Conservation (phyloP, 2,113 vertebrate genomes). For the Syngnathus typhle region DNA sequence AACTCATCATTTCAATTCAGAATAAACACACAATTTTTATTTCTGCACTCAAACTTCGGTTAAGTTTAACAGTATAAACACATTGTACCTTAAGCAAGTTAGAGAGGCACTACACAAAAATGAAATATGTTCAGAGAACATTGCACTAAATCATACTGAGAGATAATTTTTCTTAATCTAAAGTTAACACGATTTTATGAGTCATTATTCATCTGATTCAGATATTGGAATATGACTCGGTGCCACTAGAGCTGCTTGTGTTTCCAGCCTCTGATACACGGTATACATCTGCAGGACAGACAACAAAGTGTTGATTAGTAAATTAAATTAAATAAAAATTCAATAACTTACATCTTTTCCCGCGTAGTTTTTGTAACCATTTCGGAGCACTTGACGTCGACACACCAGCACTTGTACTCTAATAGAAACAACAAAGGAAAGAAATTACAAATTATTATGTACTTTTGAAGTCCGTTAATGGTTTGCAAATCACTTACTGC, state of each 20-base stretch:
- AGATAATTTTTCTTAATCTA: not conserved
- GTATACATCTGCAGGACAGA: constrained; percentile 48
- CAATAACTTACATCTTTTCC: constrained; percentile 33
- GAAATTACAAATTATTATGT: not conserved
- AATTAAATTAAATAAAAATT: not conserved
- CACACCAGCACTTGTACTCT: constrained; percentile 42
- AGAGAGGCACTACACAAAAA: too few species aligned
- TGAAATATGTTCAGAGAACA: too few species aligned
- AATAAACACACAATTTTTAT: too few species aligned
- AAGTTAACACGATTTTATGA: not conserved
- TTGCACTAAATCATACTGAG: not conserved
- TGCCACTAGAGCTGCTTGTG: constrained; percentile 5
- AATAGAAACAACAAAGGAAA: not conserved
- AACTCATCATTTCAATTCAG: too few species aligned
- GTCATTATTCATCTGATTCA: constrained; percentile 6
- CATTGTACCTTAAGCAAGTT: too few species aligned
- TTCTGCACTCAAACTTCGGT: too few species aligned
- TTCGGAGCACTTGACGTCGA: constrained; percentile 14
- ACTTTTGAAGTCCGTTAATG: too few species aligned
- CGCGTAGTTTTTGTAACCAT: constrained; percentile 24
- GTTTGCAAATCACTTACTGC: constrained; percentile 23
- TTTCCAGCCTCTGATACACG: constrained; percentile 25
- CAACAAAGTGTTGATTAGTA: not conserved
- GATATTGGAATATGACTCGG: constrained; percentile 23
- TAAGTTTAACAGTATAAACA: too few species aligned